A percentile compares a stretch with the other conserved stretches of the same genome.
Evolutionary conservation across 37 sponge, comb jelly and placozoan species (phyloP).

Genomic region (Chondrilla cf. caribensis): DNA sequence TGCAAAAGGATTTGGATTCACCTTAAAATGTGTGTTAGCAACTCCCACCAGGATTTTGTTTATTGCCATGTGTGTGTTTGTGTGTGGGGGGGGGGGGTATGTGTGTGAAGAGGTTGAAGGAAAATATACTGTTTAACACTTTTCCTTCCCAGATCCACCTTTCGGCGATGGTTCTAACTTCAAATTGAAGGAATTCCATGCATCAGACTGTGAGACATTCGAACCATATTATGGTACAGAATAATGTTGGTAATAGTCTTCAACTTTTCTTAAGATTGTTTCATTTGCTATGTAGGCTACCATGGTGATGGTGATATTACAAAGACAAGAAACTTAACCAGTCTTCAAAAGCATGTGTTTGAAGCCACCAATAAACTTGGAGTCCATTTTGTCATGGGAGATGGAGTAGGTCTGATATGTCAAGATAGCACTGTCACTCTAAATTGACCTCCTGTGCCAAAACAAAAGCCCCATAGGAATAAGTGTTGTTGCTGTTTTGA

Average conservation of each 20-base stretch:
- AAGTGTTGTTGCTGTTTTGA: too few relatives aligned
- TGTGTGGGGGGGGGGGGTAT: too few relatives aligned
- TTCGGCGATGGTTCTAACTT: slow-evolving; percentile 79
- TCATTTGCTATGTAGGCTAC: background rate
- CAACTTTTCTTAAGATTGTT: too few relatives aligned
- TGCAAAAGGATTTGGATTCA: slow-evolving; percentile 98
- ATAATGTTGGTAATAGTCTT: too few relatives aligned
- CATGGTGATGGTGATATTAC: slow-evolving; percentile 94
- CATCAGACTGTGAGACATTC: slow-evolving; percentile 90
- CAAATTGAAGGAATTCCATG: slow-evolving; percentile 84
- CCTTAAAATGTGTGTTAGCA: slow-evolving; percentile 70
- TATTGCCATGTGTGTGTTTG: too few relatives aligned
- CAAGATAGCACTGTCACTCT: too few relatives aligned
- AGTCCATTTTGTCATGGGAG: slow-evolving; percentile 97
- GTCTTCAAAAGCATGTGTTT: slow-evolving; percentile 81
- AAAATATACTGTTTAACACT: too few relatives aligned
- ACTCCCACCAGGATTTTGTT: too few relatives aligned
- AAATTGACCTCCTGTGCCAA: too few relatives aligned
- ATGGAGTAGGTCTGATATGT: slow-evolving; percentile 71
- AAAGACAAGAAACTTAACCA: slow-evolving; percentile 66
- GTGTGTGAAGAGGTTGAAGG: too few relatives aligned
- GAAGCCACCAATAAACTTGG: slow-evolving; percentile 72
- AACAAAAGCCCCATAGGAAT: too few relatives aligned
- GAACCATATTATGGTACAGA: slow-evolving; percentile 95
- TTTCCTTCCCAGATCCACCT: too few relatives aligned